Conservation (phyloP, 2,888 invertebrate species). For the Drosophila ezoana region DNA sequence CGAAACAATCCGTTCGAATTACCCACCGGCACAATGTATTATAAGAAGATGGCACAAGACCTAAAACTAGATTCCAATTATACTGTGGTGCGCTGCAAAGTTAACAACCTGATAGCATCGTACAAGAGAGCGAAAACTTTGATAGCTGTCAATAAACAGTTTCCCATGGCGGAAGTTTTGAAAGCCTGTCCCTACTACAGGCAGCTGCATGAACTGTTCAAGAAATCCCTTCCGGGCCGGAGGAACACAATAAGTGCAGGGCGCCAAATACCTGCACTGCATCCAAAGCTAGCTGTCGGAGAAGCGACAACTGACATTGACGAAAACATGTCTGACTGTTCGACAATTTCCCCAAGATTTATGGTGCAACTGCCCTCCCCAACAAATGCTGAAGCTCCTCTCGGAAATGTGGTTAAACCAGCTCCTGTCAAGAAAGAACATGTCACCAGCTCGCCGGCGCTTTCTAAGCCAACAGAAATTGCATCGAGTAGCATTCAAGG, state of each 20-base stretch:
- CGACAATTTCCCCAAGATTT: not conserved
- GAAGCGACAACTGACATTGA: not conserved
- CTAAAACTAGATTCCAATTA: not conserved
- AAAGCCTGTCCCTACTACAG: conserved; percentile 12
- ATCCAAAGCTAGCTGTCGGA: not conserved
- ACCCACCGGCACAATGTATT: conserved; percentile 2
- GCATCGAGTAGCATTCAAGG: too few relatives aligned
- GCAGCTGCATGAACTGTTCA: conserved; percentile 6
- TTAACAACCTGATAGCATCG: not conserved
- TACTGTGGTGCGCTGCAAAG: conserved; percentile 3
- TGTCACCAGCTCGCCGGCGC: too few relatives aligned
- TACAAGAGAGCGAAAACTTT: not conserved
- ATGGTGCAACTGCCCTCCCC: not conserved
- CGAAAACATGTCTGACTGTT: not conserved
- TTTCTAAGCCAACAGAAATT: not conserved
- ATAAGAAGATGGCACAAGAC: not conserved
- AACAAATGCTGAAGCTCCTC: too few relatives aligned
- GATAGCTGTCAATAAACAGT: not conserved
- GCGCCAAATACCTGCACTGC: not conserved
- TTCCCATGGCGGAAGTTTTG: not conserved
- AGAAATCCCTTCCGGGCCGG: not conserved
- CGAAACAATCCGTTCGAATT: not conserved
- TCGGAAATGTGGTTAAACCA: not conserved
- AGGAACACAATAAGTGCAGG: not conserved
- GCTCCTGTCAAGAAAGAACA: not conserved